Percentiles rank a stretch among this genome's conserved stretches.
phyloP scores from a whole-genome alignment of 2,888 invertebrate species.

The Orthonevra nobilis region DNA sequence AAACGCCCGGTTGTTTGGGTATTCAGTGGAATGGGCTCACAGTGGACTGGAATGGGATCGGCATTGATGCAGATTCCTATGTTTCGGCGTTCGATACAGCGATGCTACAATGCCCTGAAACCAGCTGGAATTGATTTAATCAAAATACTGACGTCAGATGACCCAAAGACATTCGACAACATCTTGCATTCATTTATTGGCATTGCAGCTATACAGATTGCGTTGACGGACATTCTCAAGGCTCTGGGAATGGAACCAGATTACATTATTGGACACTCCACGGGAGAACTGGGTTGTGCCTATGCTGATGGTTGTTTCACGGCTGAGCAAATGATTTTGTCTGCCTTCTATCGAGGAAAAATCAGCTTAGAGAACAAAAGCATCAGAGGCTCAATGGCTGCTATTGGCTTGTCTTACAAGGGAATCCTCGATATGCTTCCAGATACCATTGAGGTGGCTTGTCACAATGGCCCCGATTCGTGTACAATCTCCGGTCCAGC shows the following conservation, averaged over 20 bases:
- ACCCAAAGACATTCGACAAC: slow-evolving; percentile 83
- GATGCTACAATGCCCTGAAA: slow-evolving; percentile 82
- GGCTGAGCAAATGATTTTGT: slow-evolving; percentile 90
- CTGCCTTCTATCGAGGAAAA: slow-evolving; percentile 90
- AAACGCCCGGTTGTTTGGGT: slow-evolving; percentile 90
- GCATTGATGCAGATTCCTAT: slow-evolving; percentile 86
- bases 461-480: slow-evolving; percentile 91
- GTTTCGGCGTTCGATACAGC: slow-evolving; percentile 86
- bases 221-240: slow-evolving; percentile 83
- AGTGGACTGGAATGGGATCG: slow-evolving; percentile 91
- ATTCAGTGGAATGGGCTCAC: slow-evolving; percentile 94
- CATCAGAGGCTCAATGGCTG: slow-evolving; percentile 91
- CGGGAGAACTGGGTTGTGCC: slow-evolving; percentile 95
- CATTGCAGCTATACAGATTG: slow-evolving; percentile 85
- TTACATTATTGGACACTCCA: slow-evolving; percentile 91
- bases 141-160: slow-evolving; percentile 83
- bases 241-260: slow-evolving; percentile 84
- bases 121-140: slow-evolving; percentile 84
- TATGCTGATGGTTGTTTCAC: slow-evolving; percentile 96
- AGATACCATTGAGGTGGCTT: slow-evolving; percentile 89
- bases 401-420: slow-evolving; percentile 86
- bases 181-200: slow-evolving; percentile 86
- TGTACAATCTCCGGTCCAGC: slow-evolving; percentile 94
- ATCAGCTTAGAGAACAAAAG: slow-evolving; percentile 87
- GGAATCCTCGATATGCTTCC: slow-evolving; percentile 84